Evolutionary conservation across 2,888 invertebrate species (phyloP).

Genomic region (Spilarctia lutea): DNA sequence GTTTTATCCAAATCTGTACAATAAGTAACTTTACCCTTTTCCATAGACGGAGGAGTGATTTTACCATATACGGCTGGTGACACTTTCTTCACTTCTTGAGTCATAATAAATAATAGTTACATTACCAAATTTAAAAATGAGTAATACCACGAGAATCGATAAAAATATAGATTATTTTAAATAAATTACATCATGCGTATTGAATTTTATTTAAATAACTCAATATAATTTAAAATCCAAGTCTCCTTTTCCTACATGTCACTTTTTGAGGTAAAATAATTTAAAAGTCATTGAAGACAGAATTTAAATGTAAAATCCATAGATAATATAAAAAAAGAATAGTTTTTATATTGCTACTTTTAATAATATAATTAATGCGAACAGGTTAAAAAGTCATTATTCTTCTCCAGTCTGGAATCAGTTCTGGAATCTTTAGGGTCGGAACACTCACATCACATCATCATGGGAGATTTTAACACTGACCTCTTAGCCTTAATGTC

Average conservation of each 20-base stretch:
- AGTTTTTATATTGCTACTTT: background rate
- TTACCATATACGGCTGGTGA: conserved; percentile 80
- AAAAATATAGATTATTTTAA: background rate
- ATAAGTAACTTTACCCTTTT: conserved; percentile 78
- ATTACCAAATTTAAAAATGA: background rate
- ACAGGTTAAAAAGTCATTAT: background rate
- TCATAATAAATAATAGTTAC: conserved; percentile 52
- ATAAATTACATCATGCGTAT: background rate
- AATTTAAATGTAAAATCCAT: background rate
- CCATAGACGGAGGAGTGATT: conserved; percentile 71
- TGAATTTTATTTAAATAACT: background rate
- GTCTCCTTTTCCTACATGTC: background rate
- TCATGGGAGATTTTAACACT: too few species aligned
- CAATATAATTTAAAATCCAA: background rate
- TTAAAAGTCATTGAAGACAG: background rate
- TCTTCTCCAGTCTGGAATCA: too few species aligned
- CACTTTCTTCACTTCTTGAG: conserved; percentile 71
- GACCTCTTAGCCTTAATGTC: too few species aligned
- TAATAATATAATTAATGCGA: background rate
- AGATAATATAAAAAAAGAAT: background rate
- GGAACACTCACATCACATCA: too few species aligned
- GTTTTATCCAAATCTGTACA: conserved; percentile 70
- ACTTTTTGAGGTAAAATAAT: background rate
- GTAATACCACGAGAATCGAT: background rate
- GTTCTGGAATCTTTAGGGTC: too few species aligned